These are phyloP conservation scores for Megaceryle torquata DNA, from an alignment of 2,113 vertebrate genomes.

Conservation along the genomic window DNA sequence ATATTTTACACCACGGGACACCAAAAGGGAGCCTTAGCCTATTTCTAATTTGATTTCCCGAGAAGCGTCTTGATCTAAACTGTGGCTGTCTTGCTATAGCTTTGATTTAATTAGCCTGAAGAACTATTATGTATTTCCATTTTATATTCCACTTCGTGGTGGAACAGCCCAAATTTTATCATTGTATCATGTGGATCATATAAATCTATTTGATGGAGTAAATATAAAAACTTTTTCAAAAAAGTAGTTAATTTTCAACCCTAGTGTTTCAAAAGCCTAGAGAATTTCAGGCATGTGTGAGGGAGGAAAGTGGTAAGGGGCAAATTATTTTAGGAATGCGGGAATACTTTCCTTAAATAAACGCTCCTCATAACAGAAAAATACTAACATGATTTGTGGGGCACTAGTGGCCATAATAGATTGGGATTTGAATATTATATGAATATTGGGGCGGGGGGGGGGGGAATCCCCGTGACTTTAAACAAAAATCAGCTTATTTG, in stretches of 20 bases:
- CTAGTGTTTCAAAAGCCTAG: neutral
- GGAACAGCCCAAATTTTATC: neutral
- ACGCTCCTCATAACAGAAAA: neutral
- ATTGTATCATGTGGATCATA: neutral
- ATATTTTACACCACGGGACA: neutral
- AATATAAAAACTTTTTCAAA: neutral
- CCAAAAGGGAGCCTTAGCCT: neutral
- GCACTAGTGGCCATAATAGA: neutral
- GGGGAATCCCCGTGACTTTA: neutral
- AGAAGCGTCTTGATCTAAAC: neutral
- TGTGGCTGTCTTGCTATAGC: neutral
- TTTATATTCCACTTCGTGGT: neutral
- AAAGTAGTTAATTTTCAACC: neutral
- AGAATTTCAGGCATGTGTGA: neutral
- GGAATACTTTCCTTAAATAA: neutral
- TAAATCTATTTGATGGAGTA: neutral
- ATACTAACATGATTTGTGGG: neutral
- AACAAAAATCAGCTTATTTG: neutral
- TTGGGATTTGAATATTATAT: neutral
- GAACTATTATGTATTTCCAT: neutral
- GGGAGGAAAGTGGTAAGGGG: neutral
- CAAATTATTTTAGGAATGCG: neutral
- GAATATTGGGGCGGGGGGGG: neutral
- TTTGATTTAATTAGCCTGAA: constrained; percentile 9
- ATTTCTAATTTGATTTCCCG: neutral